Conservation (phyloP, 2,113 vertebrate species). For the Pongo abelii region DNA sequence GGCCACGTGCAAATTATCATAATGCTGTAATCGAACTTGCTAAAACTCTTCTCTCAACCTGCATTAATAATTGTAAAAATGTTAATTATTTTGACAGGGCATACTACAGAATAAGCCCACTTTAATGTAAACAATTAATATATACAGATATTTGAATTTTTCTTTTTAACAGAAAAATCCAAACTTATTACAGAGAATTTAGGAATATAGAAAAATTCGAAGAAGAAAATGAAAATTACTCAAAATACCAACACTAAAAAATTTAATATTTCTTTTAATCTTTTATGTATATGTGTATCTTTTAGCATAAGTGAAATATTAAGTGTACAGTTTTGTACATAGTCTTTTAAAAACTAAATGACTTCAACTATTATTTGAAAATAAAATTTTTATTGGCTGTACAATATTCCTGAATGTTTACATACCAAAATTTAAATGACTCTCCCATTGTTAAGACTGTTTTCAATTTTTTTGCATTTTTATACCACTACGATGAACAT, state of each 20-base stretch:
- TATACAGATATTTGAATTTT: neutral
- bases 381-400: neutral
- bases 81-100: conserved; percentile 29
- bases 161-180: conserved; percentile 10
- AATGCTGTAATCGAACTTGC: neutral
- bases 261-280: neutral
- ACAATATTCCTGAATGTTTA: neutral
- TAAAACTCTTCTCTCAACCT: conserved; percentile 21
- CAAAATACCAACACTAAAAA: neutral
- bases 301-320: neutral
- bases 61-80: conserved; percentile 18
- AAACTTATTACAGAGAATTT: conserved; percentile 1
- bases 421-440: neutral
- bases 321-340: neutral
- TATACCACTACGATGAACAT: neutral
- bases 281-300: neutral
- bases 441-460: neutral
- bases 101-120: neutral
- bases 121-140: neutral
- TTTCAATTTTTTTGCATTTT: neutral
- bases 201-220: conserved; percentile 23
- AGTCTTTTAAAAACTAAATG: neutral
- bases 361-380: conserved; percentile 23
- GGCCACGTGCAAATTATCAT: neutral
- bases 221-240: conserved; percentile 17